Evolutionary conservation across 2,888 invertebrate species (phyloP), one percentile per base, ranked within the genome.

Genomic region (Caenorhabditis sp.): DNA sequence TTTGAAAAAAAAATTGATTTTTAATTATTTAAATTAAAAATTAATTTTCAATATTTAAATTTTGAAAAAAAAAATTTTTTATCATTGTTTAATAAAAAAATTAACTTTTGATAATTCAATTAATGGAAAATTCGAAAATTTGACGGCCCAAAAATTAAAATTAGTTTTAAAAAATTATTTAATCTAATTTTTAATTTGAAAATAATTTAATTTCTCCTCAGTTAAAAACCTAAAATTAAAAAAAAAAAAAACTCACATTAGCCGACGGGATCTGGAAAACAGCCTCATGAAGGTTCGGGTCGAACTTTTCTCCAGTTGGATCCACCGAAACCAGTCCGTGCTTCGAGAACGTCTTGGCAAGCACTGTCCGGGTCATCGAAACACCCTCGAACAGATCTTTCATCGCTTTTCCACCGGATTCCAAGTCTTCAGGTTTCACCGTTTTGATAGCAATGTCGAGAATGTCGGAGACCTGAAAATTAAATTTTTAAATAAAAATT

Each of bases 251-350:
- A 28, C 35, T 65, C 51, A 88, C 91, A 18, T 91, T 88, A 1
- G 90, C 87, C 0, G 90, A 85, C 1, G 93, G 93, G 94, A 96
- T 96, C 93, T 97, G 95, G 93, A 97, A 98, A 44, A 98, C 93
- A 0, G 98, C 98, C 93, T 99, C 98, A 90, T 99, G 98, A 64
- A 95, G 93, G 92, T 98, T 97, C 0, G 99, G 98, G 93, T 99
- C 95, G 92, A 99, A 99, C 92, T 97, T 97, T 91, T 97, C 95
- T 85, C 97, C 94, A 37, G 83, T 71, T 2, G 99, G 98, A 90
- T 96, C 95, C 26, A 98, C 94, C 11, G 85, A 94, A 61, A 94
- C 94, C 37, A 99, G 93, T 0, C 98, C 98, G 93, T 99, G 96
- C 79, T 96, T 94, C 79, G 95, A 95, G 92, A 98, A 98, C 84